Evolutionary conservation across 2,797 vertebrate species (phyloP).

Genomic region (Gambelia wislizenii): DNA sequence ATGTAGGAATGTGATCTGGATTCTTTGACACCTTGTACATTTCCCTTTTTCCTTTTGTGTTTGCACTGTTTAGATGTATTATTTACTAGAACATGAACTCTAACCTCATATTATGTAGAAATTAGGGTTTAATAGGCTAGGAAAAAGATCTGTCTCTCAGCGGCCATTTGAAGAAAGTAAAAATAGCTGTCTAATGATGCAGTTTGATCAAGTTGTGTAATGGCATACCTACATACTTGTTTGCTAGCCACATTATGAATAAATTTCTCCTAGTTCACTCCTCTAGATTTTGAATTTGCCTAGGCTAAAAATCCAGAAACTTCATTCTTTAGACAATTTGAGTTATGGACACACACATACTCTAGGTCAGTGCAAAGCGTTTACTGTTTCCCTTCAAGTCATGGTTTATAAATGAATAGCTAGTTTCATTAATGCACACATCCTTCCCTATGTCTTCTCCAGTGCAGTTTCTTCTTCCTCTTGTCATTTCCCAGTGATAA

Average conservation of each 20-base stretch:
- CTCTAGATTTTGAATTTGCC: background rate
- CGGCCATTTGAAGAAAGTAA: background rate
- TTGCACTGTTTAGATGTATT: background rate
- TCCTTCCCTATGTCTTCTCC: background rate
- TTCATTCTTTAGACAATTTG: background rate
- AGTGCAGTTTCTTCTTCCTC: background rate
- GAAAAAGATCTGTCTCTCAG: background rate
- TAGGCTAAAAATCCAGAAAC: background rate
- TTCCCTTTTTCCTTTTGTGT: background rate
- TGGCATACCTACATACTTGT: no score
- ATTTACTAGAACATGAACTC: background rate
- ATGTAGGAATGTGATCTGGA: background rate
- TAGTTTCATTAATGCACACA: background rate
- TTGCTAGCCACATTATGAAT: background rate
- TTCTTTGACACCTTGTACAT: background rate
- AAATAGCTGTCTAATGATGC: background rate
- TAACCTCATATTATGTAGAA: background rate
- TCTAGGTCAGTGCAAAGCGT: background rate
- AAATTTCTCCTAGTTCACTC: background rate
- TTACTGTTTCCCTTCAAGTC: background rate
- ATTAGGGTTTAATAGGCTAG: background rate
- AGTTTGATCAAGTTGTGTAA: background rate
- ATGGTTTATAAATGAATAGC: background rate
- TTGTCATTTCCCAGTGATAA: no score
- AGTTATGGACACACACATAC: background rate